Percentiles rank a stretch among this genome's conserved stretches.
Evolutionary conservation across 2,113 vertebrate species (phyloP).

Genomic region (Anoura caudifer): DNA sequence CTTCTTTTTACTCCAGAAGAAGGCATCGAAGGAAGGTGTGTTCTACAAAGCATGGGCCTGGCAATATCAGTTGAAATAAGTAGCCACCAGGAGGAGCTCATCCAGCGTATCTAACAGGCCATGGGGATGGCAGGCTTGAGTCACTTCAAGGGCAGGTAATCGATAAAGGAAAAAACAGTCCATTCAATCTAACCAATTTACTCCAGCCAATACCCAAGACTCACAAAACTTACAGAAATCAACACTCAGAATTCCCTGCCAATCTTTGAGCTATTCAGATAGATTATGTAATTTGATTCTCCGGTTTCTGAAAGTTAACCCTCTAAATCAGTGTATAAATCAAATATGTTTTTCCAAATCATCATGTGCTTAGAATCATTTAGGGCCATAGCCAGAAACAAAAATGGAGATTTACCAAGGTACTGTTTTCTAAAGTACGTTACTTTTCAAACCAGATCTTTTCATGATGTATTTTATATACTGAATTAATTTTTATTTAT

Average conservation of each 20-base stretch:
- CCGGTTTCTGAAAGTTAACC: not conserved
- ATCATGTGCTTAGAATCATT: not conserved
- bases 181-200: not conserved
- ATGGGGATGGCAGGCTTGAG: not conserved
- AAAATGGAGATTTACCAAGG: conserved; percentile 2
- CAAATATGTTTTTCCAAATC: conserved; percentile 9
- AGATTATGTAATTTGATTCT: not conserved
- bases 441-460: not conserved
- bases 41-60: not conserved
- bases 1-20: conserved; percentile 7
- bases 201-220: not conserved
- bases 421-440: not conserved
- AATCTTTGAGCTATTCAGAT: not conserved
- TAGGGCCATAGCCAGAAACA: not conserved
- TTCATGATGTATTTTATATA: conserved; percentile 1
- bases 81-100: conserved; percentile 52
- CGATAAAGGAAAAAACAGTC: not conserved
- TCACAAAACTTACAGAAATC: conserved; percentile 15
- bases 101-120: not conserved
- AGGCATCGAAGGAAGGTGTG: not conserved
- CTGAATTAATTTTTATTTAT: not conserved
- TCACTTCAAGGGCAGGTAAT: not conserved
- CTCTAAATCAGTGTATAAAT: conserved; percentile 5
- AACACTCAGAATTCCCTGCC: not conserved
- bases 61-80: conserved; percentile 14